Evolutionary conservation across 2,888 invertebrate genomes (phyloP).

Genomic region (Sinodicranocentrus sp.): DNA sequence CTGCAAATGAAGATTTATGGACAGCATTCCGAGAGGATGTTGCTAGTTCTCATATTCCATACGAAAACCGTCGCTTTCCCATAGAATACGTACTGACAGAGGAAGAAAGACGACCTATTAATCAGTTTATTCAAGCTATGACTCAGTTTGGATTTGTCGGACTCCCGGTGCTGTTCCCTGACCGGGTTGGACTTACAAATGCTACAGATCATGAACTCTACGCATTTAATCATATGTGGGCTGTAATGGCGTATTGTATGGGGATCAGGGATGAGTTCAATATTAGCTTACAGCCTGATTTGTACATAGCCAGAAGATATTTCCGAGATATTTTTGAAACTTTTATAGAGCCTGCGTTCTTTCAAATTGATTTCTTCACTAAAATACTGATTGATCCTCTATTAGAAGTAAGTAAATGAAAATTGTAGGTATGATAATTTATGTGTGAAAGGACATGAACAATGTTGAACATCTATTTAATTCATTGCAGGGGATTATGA

Average conservation of each 20-base stretch:
- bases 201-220: slow-evolving; percentile 29
- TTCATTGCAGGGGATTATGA: slow-evolving; percentile 37
- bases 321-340: slow-evolving; percentile 49
- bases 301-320: slow-evolving; percentile 25
- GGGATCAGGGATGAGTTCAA: slow-evolving; percentile 50
- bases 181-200: slow-evolving; percentile 36
- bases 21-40: slow-evolving; percentile 38
- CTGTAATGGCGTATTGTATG: slow-evolving; percentile 28
- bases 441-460: no score
- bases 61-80: slow-evolving; percentile 42
- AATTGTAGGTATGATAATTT: no score
- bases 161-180: slow-evolving; percentile 33
- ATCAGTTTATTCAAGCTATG: slow-evolving; percentile 48
- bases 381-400: slow-evolving; percentile 26
- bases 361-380: slow-evolving; percentile 34
- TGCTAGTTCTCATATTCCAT: slow-evolving; percentile 20
- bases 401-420: slow-evolving; percentile 38
- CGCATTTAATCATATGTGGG: slow-evolving; percentile 54
- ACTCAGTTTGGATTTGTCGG: slow-evolving; percentile 46
- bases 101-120: slow-evolving; percentile 28
- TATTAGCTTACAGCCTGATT: slow-evolving; percentile 39
- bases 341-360: slow-evolving; percentile 40
- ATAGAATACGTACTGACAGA: slow-evolving; percentile 34
- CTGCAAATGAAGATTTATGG: slow-evolving; percentile 35
- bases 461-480: no score